Base-by-base conservation (phyloP, 2,888 invertebrate species). In the Philopedon plagiatum region DNA sequence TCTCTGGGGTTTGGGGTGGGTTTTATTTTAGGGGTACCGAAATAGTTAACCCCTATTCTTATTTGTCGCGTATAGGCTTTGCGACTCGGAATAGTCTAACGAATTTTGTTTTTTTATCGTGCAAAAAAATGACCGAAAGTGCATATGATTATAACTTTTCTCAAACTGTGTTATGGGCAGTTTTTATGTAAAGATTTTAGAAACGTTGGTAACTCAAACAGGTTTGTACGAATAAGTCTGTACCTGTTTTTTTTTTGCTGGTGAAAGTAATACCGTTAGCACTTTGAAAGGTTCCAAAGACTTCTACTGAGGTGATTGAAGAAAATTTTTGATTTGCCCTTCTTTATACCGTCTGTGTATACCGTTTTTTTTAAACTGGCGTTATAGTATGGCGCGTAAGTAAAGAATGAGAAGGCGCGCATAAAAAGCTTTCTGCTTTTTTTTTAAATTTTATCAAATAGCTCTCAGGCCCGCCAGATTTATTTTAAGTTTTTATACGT, bases 1-100 rank as follows among this genome's bases (percentile, higher is more conserved):
- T 37, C 44, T 41, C n/a, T n/a, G n/a, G n/a, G n/a, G n/a, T n/a
- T 49, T 32, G 9, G 64, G 56, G 49, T 49, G 37, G 62, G 23
- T 39, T 37, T 46, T 32, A 63, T 37, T 39, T 29, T 54, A 54
- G 29, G 51, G 51, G 51, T 29, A 54, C 29, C 51, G 51, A 54
- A 46, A 54, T 54, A 54, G 29, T 29, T 29, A 54, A 54, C 51
- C 51, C 51, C 51, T 54, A 26, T 54, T 29, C 18, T 54, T 1
- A 7, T 15, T 29, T 54, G 15, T 54, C 18, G 29, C 26, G 29
- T 29, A 54, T 0, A 15, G 51, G 9, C 5, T 11, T 29, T 11
- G 7, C 7, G 18, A 19, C 0, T 26, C 13, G 23, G 7, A 49
- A n/a, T 49, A 23, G 49, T n/a, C 26, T 29, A 51, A 51, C 51